Base-by-base conservation (phyloP, 2,888 invertebrate genomes). In the Protodeltote pygarga region DNA sequence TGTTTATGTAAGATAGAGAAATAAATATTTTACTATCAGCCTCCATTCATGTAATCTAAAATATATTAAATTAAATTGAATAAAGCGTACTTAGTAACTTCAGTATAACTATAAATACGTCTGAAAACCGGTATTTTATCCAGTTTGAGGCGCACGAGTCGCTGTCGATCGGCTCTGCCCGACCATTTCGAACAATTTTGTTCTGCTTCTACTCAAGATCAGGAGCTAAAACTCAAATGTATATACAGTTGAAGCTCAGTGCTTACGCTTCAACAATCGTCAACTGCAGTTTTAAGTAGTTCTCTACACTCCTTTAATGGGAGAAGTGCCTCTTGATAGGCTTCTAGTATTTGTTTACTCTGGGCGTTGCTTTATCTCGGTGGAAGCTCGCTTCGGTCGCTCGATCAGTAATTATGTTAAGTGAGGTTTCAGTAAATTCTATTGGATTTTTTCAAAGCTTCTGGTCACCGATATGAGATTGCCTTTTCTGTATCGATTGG, bases 51-150 rank as follows among this genome's bases (percentile, higher is more conserved):
- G 6, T 9, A 37, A 40, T 47, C 27, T 35, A 10, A 29, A 37
- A 63, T 21, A 59, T 38, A 50, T 49, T 64, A 59, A 13, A 49
- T 49, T 38, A 28, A 39, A 39, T 23, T 34, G 10, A 27, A 20
- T 24, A 14, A n/a, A 49, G 39, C 31, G n/a, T n/a, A n/a, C n/a
- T n/a, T n/a, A n/a, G n/a, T 11, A 3, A 10, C 54, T 13, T 33
- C 21, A 17, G 29, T 31, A 49, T 41, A 28, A 38, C 32, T 38
- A 35, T 46, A 37, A 60, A 42, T 47, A 57, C 49, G 33, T 34
- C 33, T 41, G 27, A 27, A 49, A 38, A 59, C 41, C 51, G 34
- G 21, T 10, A 14, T 23, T 58, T 57, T 64, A 58, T 48, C 33
- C 40, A 40, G 37, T 49, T 34, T 8, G 19, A 32, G 25, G 16